Evolutionary conservation across 2,797 vertebrate species (phyloP).

Genomic region (Enteromius mattozi): DNA sequence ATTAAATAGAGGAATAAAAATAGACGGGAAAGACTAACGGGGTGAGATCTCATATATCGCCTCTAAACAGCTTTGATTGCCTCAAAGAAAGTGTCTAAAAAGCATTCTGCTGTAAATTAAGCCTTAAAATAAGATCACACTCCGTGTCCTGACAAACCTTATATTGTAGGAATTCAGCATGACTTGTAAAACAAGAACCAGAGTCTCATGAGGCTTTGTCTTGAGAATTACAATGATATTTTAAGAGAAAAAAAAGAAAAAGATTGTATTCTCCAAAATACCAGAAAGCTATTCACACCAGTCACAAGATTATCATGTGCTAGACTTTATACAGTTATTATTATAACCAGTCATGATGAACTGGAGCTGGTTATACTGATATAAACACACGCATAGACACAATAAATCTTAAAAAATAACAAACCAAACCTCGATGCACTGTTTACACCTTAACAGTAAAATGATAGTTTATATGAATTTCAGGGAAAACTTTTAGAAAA

Average conservation of each 20-base stretch:
- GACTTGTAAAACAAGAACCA: neutral
- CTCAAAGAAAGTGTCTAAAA: conserved; percentile 45
- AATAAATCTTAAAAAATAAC: neutral
- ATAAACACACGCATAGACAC: neutral
- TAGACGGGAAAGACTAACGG: conserved; percentile 24
- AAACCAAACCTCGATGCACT: too few species aligned
- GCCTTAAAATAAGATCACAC: conserved; percentile 31
- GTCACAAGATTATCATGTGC: neutral
- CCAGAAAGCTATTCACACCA: neutral
- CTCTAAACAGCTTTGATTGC: conserved; percentile 50
- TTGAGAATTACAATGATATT: neutral
- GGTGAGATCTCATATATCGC: conserved; percentile 25
- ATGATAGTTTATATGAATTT: neutral
- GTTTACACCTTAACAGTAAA: neutral
- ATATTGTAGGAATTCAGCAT: neutral
- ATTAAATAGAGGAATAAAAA: conserved; percentile 20
- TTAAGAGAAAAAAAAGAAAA: neutral
- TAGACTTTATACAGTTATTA: neutral
- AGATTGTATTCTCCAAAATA: neutral
- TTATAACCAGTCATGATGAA: neutral
- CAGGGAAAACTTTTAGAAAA: neutral
- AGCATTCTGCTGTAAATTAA: conserved; percentile 34
- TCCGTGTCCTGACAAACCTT: conserved; percentile 18
- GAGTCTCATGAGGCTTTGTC: neutral
- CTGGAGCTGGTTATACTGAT: neutral